Percentiles rank a stretch among this genome's conserved stretches.
phyloP scores from a whole-genome alignment of 2,888 invertebrate genomes.

The Pyrrhia umbra region DNA sequence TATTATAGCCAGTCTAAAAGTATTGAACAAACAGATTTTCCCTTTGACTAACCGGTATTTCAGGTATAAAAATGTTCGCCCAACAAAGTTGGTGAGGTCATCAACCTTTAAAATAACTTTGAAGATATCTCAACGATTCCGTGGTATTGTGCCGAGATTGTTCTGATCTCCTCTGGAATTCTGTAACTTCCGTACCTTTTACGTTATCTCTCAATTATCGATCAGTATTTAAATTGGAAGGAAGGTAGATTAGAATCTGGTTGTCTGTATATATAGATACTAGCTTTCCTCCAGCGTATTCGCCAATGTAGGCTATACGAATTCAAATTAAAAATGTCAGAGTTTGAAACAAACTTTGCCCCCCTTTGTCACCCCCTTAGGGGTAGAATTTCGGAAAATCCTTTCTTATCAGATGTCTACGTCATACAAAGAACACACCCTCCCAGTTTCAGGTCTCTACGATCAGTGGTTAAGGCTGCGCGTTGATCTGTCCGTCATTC shows the following conservation, averaged over 20 bases:
- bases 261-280: too few species aligned
- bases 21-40: not conserved
- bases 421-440: too few species aligned
- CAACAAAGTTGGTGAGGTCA: constrained; percentile 3
- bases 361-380: too few species aligned
- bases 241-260: constrained; percentile 2
- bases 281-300: too few species aligned
- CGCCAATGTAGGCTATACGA: too few species aligned
- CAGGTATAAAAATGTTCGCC: not conserved
- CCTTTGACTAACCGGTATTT: not conserved
- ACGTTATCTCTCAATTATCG: constrained; percentile 25
- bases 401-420: too few species aligned
- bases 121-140: constrained; percentile 15
- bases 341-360: too few species aligned
- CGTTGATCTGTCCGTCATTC: too few species aligned
- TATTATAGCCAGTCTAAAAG: not conserved
- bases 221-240: constrained; percentile 41
- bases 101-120: constrained; percentile 19
- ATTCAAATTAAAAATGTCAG: too few species aligned
- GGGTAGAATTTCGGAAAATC: too few species aligned
- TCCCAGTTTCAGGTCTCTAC: too few species aligned
- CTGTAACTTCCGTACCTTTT: constrained; percentile 17
- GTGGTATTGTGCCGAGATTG: constrained; percentile 28
- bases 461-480: too few species aligned
- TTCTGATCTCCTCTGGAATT: constrained; percentile 38